Evolutionary conservation across 2,113 vertebrate genomes (phyloP), one percentile per base, ranked within the genome.

Genomic region (Catharus bicknelli): DNA sequence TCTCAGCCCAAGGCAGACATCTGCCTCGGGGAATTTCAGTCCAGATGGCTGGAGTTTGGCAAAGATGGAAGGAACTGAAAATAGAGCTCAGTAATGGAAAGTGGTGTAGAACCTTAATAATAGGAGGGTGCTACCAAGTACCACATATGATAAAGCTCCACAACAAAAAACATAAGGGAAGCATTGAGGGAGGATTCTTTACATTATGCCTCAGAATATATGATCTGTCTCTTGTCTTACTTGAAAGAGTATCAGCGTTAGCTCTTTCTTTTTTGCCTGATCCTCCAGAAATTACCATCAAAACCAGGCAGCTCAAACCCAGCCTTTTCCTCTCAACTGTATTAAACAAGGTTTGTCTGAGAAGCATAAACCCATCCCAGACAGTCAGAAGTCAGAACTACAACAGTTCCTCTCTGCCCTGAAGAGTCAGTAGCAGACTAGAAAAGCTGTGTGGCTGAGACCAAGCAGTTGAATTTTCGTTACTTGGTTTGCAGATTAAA

Each of bases 21-120:
- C 86, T 91, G 86, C 72, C 68, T 80, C 59, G 5, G 40, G 80
- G 90, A 81, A 90, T 70, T 86, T 80, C 68, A 90, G 63, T 64
- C 68, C 90, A 83, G 90, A 83, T 94, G 88, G 78, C 17, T 73
- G 68, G 76, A 87, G 68, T 66, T 78, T 86, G 90, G 43, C 85
- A 81, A 81, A 83, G 63, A 62, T 51, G 30, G 16, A 58, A 88
- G 59, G 45, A 88, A 55, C 40, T 50, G 48, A 91, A 93, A 73
- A 80, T 6, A 67, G 64, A 86, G 22, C 48, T 91, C 72, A 55
- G n/a, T n/a, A 88, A 86, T 45, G 68, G 85, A 93, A 95, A 91
- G 72, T 80, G 53, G 42, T 77, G 50, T 70, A 67, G 51, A 85
- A 50, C 30, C 40, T 80, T 63, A 77, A 45, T 62, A 76, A 79